Evolutionary conservation across 2,113 vertebrate species (phyloP), one percentile per base, ranked within the genome.

Genomic region (Rhinoptilus africanus): DNA sequence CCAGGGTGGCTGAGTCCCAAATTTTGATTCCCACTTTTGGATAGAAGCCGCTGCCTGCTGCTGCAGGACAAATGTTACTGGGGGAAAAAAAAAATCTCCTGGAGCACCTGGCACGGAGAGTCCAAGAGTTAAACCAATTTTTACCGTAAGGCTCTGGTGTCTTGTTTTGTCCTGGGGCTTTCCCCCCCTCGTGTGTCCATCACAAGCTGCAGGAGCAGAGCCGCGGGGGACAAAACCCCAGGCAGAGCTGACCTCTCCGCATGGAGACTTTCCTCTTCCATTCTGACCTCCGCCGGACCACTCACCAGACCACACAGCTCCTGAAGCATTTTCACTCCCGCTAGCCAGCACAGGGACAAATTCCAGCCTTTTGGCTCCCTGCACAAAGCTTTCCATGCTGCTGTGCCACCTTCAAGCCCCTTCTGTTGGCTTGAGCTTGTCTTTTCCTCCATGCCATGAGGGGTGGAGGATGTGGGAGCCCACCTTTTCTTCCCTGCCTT

Each of bases 371-470:
- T 77, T 27, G 72, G 18, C 27, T 74, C 47, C 5, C 4, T 35
- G 23, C 2, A 2, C 2, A 23, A 81, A 75, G 39, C 27, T 47
- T 73, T 77, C 23, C 23, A 8, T 4, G 21, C 71, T 4, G 45
- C 9, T 15, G 7, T 4, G 7, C 20, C 28, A 66, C 63, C 63
- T 66, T 23, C 63, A 45, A 32, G 13, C 28, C 32, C 34, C 50
- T 45, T 17, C 43, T 47, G 28, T 7, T 10, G 1, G 17, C 76
- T 22, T 14, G n/a, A 54, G 27, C 43, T 64, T 2, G 2, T 35
- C 18, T 34, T 27, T 78, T 51, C 51, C 37, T 13, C 18, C 1
- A 0, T 6, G 20, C 48, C 67, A 0, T 2, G 14, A 21, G 10
- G 5, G 32, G 23, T 22, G 48, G 6, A 37, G 37, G 26, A 28